phyloP scores from a whole-genome alignment of 2,113 vertebrate species.

The Capricornis sumatraensis region DNA sequence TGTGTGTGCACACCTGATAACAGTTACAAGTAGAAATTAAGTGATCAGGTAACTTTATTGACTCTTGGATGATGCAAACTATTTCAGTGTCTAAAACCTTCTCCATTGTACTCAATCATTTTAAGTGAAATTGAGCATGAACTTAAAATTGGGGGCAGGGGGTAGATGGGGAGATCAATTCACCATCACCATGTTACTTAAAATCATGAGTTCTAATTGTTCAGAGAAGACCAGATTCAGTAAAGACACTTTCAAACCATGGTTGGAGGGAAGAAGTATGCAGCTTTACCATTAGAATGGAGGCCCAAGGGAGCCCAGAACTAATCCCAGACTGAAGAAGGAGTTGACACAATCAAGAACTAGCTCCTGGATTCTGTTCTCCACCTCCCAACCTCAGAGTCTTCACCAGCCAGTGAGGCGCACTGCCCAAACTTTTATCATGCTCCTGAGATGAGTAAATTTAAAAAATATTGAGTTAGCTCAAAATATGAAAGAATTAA shows the following conservation, averaged over 20 bases:
- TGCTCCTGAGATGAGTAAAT: not conserved
- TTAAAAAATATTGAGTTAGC: not conserved
- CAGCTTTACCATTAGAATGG: not conserved
- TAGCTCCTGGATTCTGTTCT: not conserved
- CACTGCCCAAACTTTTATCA: not conserved
- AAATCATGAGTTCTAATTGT: not conserved
- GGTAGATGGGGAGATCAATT: not conserved
- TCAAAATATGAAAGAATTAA: conserved; percentile 14
- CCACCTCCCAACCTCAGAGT: not conserved
- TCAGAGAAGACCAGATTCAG: not conserved
- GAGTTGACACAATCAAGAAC: not conserved
- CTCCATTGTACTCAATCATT: not conserved
- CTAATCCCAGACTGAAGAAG: not conserved
- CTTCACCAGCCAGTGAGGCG: not conserved
- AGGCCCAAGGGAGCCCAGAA: not conserved
- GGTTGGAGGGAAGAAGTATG: not conserved
- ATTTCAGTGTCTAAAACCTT: not conserved
- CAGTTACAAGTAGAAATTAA: not conserved
- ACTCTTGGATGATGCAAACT: not conserved
- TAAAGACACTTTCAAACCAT: not conserved
- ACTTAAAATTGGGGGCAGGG: not conserved
- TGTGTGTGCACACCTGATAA: not conserved
- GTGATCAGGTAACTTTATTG: not conserved
- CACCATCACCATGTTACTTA: not conserved
- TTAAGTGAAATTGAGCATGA: conserved; percentile 18